These are phyloP conservation scores for Drosophila biarmipes DNA, from an alignment of 1,140 invertebrate species.

Conservation along the genomic window DNA sequence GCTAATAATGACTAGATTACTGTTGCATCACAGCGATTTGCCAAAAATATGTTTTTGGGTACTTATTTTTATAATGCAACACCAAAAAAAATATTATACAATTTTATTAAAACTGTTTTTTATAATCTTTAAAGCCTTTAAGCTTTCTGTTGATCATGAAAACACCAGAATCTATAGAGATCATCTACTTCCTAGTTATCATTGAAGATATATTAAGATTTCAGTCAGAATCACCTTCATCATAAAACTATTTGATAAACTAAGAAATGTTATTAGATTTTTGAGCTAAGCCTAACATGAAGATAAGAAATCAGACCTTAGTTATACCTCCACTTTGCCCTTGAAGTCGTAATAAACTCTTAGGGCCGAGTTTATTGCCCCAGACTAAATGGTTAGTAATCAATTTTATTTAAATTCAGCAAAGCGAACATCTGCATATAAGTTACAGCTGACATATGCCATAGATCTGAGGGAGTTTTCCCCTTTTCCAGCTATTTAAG, in stretches of 20 bases:
- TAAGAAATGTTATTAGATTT: background rate
- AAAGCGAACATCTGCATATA: conserved; percentile 32
- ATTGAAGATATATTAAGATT: background rate
- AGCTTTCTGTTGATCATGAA: no score
- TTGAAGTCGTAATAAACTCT: background rate
- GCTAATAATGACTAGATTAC: conserved; percentile 6
- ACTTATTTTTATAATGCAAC: no score
- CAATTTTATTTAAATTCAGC: conserved; percentile 32
- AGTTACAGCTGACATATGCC: conserved; percentile 26
- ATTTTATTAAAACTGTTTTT: background rate
- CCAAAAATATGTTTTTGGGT: background rate
- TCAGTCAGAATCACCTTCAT: background rate
- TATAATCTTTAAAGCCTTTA: no score
- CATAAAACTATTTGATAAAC: background rate
- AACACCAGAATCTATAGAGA: background rate
- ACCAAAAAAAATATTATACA: no score
- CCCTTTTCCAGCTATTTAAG: conserved; percentile 43
- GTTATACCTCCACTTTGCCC: background rate
- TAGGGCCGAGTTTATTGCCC: background rate
- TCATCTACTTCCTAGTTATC: background rate
- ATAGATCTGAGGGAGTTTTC: conserved; percentile 5
- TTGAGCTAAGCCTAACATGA: background rate
- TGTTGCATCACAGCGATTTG: conserved; percentile 12
- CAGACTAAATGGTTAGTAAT: conserved; percentile 4
- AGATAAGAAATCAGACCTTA: no score